phyloP scores from a whole-genome alignment of 1,140 invertebrate genomes.

The Diachasma alloeum region DNA sequence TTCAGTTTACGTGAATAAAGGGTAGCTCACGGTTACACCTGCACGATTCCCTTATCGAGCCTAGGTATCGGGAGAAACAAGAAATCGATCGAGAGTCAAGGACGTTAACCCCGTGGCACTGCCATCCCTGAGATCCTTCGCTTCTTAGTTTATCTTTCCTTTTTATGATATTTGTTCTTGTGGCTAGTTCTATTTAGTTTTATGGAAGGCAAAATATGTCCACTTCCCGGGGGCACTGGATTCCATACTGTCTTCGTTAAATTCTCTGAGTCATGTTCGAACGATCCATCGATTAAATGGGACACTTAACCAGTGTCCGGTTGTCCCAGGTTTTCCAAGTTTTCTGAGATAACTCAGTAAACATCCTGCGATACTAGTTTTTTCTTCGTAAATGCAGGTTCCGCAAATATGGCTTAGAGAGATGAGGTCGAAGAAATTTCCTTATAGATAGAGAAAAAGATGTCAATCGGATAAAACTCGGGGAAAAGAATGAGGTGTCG shows the following conservation, averaged over 20 bases:
- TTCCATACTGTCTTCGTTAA: neutral
- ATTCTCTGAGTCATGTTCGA: neutral
- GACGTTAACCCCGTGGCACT: neutral
- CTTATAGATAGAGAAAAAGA: neutral
- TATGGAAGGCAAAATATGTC: neutral
- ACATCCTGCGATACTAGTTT: neutral
- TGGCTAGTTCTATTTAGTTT: neutral
- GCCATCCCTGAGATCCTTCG: neutral
- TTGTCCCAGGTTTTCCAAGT: neutral
- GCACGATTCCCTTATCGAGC: conserved; percentile 17
- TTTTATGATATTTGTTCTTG: neutral
- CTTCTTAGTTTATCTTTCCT: neutral
- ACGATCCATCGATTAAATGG: conserved; percentile 1
- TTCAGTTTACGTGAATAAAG: neutral
- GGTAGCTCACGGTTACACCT: conserved; percentile 8
- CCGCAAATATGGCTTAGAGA: neutral
- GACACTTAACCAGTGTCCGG: neutral
- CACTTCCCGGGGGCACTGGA: neutral
- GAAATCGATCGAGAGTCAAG: conserved; percentile 24
- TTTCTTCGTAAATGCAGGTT: neutral
- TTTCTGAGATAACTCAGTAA: neutral
- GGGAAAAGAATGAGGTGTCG: neutral
- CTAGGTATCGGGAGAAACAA: conserved; percentile 11
- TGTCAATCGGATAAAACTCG: neutral
- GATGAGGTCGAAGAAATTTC: neutral